These are phyloP conservation scores for Heliocidaris erythrogramma DNA, from an alignment of 35 echinoderm and acorn worm species.

Conservation along the genomic window DNA sequence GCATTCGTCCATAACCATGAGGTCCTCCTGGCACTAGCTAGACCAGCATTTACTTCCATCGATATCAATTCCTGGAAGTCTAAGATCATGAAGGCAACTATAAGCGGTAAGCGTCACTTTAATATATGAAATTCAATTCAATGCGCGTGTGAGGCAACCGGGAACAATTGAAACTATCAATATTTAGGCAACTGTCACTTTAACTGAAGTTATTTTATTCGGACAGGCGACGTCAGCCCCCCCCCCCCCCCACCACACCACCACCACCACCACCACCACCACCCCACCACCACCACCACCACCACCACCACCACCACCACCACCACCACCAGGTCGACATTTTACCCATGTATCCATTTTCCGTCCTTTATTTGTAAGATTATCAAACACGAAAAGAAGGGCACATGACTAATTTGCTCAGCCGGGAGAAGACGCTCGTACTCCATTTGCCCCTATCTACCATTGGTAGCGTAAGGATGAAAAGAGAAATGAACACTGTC, in stretches of 20 bases:
- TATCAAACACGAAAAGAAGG: no score
- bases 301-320: no score
- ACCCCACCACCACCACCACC: no score
- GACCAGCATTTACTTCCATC: slow-evolving; percentile 21
- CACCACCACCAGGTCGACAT: neutral
- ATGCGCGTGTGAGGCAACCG: neutral
- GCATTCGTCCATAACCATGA: slow-evolving; percentile 35
- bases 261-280: neutral
- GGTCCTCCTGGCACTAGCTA: slow-evolving; percentile 23
- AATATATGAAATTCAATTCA: neutral
- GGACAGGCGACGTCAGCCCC: neutral
- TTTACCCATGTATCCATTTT: neutral
- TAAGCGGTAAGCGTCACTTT: neutral
- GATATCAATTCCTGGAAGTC: slow-evolving; percentile 46
- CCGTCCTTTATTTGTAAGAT: no score
- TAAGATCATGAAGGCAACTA: neutral
- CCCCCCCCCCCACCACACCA: no score
- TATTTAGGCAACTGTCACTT: neutral
- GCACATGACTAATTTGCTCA: no score
- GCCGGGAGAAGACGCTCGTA: no score
- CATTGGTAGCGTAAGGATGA: no score
- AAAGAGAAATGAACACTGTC: no score
- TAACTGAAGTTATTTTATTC: neutral
- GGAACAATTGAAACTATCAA: neutral
- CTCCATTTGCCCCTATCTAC: no score